Evolutionary conservation across 2,888 invertebrate genomes (phyloP).

Genomic region (Eumerus sabulonum): DNA sequence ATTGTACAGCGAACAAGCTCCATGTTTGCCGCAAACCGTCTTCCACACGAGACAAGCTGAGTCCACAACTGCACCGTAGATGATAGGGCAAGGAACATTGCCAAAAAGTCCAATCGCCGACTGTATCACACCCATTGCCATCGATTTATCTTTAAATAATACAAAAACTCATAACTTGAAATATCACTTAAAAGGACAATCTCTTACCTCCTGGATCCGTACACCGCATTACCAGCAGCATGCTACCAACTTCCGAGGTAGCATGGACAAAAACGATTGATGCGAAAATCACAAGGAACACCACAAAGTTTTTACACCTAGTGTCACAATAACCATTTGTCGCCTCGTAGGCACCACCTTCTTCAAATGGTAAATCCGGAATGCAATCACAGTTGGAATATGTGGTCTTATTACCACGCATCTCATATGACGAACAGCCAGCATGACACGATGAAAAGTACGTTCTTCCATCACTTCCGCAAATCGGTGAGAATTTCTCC

Average conservation of each 20-base stretch:
- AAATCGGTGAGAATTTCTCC: conserved; percentile 90
- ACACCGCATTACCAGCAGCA: conserved; percentile 92
- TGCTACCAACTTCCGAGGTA: conserved; percentile 94
- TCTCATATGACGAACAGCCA: conserved; percentile 85
- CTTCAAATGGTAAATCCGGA: conserved; percentile 71
- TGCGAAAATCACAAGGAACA: conserved; percentile 91
- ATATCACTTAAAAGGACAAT: background rate
- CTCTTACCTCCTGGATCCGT: conserved; percentile 87
- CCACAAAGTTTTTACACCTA: conserved; percentile 88
- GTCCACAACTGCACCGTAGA: conserved; percentile 95
- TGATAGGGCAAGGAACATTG: conserved; percentile 96
- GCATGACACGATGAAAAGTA: conserved; percentile 95
- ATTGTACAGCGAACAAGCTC: conserved; percentile 94
- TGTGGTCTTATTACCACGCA: conserved; percentile 82
- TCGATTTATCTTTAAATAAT: conserved; percentile 87
- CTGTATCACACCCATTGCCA: conserved; percentile 96
- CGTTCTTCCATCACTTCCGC: conserved; percentile 89
- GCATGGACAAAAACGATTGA: conserved; percentile 94
- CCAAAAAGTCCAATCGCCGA: conserved; percentile 96
- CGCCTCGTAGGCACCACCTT: conserved; percentile 78
- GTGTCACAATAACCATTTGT: conserved; percentile 89
- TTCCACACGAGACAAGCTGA: conserved; percentile 94
- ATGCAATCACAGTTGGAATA: conserved; percentile 81
- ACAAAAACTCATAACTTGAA: background rate
- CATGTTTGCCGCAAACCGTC: conserved; percentile 87